Evolutionary conservation across 2,888 invertebrate species (phyloP).

Genomic region (Melangyna quadrimaculata): DNA sequence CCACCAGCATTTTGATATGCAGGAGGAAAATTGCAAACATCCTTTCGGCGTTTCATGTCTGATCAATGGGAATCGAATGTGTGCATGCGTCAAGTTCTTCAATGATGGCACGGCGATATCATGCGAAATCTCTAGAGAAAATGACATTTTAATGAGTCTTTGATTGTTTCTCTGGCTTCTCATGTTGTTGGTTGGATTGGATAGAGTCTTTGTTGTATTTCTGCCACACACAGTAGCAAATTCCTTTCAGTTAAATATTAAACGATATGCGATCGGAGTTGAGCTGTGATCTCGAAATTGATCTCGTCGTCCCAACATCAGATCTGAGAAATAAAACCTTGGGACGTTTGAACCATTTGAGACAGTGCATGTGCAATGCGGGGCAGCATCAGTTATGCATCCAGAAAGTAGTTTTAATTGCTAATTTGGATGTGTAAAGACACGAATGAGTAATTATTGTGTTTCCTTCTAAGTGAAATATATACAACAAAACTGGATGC

Average conservation of each 20-base stretch:
- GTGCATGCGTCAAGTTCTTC: constrained; percentile 35
- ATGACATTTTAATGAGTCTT: constrained; percentile 66
- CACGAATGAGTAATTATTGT: constrained; percentile 52
- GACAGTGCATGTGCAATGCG: neutral
- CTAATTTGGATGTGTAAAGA: constrained; percentile 6
- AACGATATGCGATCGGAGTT: constrained; percentile 58
- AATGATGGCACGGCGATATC: constrained; percentile 14
- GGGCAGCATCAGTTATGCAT: neutral
- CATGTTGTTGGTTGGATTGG: neutral
- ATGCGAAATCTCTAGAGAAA: constrained; percentile 65
- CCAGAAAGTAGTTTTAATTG: constrained; percentile 33
- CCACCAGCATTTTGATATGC: neutral
- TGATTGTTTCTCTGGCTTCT: constrained; percentile 41
- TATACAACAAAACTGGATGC: neutral
- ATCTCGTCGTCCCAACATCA: constrained; percentile 24
- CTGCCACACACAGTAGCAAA: constrained; percentile 62
- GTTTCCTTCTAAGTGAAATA: constrained; percentile 30
- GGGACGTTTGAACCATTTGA: constrained; percentile 3
- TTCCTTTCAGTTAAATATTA: constrained; percentile 58
- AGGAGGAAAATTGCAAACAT: constrained; percentile 69
- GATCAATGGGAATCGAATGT: constrained; percentile 62
- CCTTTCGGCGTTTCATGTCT: constrained; percentile 46
- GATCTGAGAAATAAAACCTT: constrained; percentile 3
- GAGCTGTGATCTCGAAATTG: constrained; percentile 47
- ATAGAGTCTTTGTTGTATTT: constrained; percentile 1